Percentiles rank a stretch among this genome's conserved stretches.
Conservation (phyloP, 2,113 vertebrate genomes). For the Tyrannus savana region DNA sequence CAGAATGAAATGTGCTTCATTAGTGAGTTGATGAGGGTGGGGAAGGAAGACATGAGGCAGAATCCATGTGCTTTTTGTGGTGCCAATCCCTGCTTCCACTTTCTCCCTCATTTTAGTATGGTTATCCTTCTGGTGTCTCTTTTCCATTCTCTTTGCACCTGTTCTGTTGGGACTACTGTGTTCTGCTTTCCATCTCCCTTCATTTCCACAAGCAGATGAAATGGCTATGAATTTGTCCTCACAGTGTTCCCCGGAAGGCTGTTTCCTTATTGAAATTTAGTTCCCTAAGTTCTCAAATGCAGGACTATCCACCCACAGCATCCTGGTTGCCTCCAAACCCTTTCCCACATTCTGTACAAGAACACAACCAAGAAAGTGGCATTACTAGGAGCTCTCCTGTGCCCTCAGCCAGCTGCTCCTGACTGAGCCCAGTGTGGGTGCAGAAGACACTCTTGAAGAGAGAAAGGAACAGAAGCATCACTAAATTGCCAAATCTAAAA, state of each 20-base stretch:
- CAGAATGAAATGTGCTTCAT: not conserved
- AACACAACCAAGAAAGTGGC: not conserved
- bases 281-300: not conserved
- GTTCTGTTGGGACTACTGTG: not conserved
- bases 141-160: not conserved
- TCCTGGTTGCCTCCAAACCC: not conserved
- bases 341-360: not conserved
- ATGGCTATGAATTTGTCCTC: not conserved
- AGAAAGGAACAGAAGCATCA: not conserved
- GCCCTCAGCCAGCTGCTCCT: not conserved
- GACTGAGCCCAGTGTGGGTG: not conserved
- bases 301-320: not conserved
- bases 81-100: not conserved
- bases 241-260: not conserved
- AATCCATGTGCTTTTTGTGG: not conserved
- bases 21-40: not conserved
- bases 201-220: not conserved
- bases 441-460: not conserved
- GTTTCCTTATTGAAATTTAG: not conserved
- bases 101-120: not conserved
- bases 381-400: not conserved
- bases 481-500: not conserved
- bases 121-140: not conserved
- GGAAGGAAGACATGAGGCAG: not conserved
- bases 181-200: not conserved